A percentile compares a stretch with the other conserved stretches of the same genome.
These are phyloP conservation scores for Prunella fulvescens DNA, from an alignment of 2,113 vertebrate genomes.

Conservation along the genomic window DNA sequence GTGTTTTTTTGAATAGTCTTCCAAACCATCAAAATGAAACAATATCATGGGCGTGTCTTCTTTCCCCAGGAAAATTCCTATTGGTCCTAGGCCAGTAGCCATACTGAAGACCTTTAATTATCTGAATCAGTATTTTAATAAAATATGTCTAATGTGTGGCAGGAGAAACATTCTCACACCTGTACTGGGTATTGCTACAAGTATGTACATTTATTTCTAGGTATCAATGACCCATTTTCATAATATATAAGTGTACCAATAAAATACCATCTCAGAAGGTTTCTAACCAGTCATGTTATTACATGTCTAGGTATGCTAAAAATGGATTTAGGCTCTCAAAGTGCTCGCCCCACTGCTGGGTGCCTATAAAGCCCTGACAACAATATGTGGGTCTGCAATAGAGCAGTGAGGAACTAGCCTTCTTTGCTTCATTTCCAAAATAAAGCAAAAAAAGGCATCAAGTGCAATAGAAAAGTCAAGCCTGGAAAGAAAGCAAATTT, in stretches of 20 bases:
- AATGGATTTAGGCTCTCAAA: slow-evolving; percentile 18
- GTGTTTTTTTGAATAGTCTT: neutral
- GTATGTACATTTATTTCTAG: neutral
- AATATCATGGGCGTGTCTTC: neutral
- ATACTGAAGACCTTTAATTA: neutral
- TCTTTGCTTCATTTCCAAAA: neutral
- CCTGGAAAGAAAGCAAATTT: neutral
- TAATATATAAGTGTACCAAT: neutral
- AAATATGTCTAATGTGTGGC: neutral
- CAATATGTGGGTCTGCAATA: neutral
- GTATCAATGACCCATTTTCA: neutral
- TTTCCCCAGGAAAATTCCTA: neutral
- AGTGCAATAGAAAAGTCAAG: neutral
- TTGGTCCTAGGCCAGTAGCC: neutral
- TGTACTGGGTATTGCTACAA: neutral
- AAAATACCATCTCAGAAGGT: neutral
- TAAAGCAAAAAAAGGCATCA: neutral
- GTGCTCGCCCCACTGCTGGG: neutral
- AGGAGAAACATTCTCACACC: neutral
- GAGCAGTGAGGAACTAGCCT: neutral
- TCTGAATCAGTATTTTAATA: neutral
- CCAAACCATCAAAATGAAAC: neutral
- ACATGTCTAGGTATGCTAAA: slow-evolving; percentile 29
- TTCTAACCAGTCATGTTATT: slow-evolving; percentile 28
- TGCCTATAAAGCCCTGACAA: neutral